Base-by-base conservation (phyloP, 2,797 vertebrate genomes). In the Parauchenoglanis ngamensis region DNA sequence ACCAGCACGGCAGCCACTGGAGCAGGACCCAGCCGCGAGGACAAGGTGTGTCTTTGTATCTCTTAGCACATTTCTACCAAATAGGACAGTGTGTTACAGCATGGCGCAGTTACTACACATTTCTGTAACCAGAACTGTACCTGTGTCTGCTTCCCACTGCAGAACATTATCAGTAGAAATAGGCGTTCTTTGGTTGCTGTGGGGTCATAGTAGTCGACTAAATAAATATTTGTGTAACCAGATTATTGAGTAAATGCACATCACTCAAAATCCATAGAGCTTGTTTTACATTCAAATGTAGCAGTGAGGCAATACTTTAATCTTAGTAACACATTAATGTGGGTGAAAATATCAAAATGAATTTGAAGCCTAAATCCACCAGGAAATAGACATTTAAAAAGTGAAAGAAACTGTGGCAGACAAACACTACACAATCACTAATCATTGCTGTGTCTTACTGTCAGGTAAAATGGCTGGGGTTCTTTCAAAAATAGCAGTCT, bases 11-110 rank as follows among this genome's bases (percentile, higher is more conserved):
- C 90, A 0, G 76, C 92, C 19, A 59, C 75, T 0, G 94, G 94
- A 5, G 90, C 91, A 4, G 88, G 92, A 46, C 94, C 92, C 87
- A 96, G 93, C 89, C 91, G 94, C 4, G 97, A 97, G 86, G 96
- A 97, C 40, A 96, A 96, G 95, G 97, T 97, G 88, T 90, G 72
- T 85, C 54, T 84, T 80, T 59, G 77, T 80, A 40, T 44, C 31
- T 82, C 61, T 65, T 63, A 63, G 40, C 40, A n/a, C 31, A 49
- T 44, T 81, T 46, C 44, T 6, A 61, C 23, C 23, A 0, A 81
- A 63, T 81, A 46, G 15, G 28, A 44, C 78, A 46, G 59, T 65
- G 79, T 65, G 59, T 17, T 65, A 82, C 61, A 59, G 77, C 77
- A 56, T 21, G 52, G 52, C 21, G 7, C 52, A 31, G 52, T 78